A percentile compares a stretch with the other conserved stretches of the same genome.
phyloP scores from a whole-genome alignment of 2,888 invertebrate species.

The Nymphalis urticae region DNA sequence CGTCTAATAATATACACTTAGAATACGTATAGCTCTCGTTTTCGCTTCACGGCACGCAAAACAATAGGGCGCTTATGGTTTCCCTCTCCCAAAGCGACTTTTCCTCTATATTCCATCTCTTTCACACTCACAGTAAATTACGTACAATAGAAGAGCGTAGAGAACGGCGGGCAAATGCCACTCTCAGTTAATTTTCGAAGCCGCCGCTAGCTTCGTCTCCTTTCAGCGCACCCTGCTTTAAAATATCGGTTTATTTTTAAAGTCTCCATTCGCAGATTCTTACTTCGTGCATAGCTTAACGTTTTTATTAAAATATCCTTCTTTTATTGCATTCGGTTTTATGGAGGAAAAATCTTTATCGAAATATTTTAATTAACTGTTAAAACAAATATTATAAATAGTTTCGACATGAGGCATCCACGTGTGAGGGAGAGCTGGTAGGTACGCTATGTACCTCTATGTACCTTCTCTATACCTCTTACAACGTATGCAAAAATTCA shows the following conservation, averaged over 20 bases:
- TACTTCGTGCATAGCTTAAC: conserved; percentile 21
- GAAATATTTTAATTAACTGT: background rate
- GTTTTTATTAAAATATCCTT: conserved; percentile 33
- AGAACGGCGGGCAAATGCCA: conserved; percentile 61
- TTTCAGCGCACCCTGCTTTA: conserved; percentile 54
- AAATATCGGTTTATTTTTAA: conserved; percentile 59
- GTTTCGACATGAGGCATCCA: too few relatives aligned
- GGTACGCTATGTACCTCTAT: too few relatives aligned
- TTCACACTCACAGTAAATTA: conserved; percentile 44
- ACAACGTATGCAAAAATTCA: too few relatives aligned
- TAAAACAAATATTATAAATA: too few relatives aligned
- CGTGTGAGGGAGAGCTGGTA: too few relatives aligned
- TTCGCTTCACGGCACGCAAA: conserved; percentile 71
- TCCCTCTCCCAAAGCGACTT: conserved; percentile 76
- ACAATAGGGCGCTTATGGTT: conserved; percentile 77
- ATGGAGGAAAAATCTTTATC: background rate
- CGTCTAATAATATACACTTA: conserved; percentile 47
- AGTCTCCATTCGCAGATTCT: conserved; percentile 34
- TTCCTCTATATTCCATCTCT: conserved; percentile 56
- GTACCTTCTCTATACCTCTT: too few relatives aligned
- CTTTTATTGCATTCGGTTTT: conserved; percentile 23
- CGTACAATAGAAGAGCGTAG: conserved; percentile 52
- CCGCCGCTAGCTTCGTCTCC: conserved; percentile 62
- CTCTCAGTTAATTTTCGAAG: conserved; percentile 77
- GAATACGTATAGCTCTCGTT: conserved; percentile 54